These are phyloP conservation scores for Papilio polytes DNA, from an alignment of 1,140 invertebrate genomes.

Conservation along the genomic window DNA sequence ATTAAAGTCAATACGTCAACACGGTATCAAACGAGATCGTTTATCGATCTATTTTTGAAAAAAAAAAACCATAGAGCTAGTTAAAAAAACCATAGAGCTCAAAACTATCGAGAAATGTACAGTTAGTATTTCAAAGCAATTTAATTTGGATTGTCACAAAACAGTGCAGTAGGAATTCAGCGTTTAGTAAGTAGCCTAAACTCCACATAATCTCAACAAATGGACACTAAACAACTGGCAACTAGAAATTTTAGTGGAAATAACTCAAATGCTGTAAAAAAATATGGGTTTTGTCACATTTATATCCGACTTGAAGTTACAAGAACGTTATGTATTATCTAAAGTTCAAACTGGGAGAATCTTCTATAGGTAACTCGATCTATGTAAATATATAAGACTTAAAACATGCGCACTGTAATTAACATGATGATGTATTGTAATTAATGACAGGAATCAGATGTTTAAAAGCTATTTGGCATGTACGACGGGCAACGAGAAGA, in stretches of 20 bases:
- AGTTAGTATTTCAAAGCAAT: neutral
- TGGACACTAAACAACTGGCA: neutral
- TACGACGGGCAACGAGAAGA: constrained; percentile 43
- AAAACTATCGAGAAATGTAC: neutral
- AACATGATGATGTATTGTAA: constrained; percentile 59
- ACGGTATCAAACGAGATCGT: neutral
- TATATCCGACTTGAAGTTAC: neutral
- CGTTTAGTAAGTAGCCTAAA: neutral
- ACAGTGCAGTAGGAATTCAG: neutral
- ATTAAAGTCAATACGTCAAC: constrained; percentile 4
- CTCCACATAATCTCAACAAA: neutral
- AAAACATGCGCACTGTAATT: constrained; percentile 50
- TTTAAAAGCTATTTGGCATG: constrained; percentile 55
- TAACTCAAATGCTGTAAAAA: neutral
- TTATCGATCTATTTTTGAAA: neutral
- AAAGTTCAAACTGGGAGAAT: neutral
- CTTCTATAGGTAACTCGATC: constrained; percentile 16
- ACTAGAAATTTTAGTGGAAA: neutral
- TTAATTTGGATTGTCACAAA: neutral
- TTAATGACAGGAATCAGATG: constrained; percentile 48
- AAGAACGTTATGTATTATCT: neutral
- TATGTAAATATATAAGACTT: constrained; percentile 53
- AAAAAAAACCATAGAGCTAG: neutral
- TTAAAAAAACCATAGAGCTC: neutral
- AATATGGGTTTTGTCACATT: neutral